Evolutionary conservation across 2,113 vertebrate species (phyloP).

Genomic region (Hydrolagus affinis): DNA sequence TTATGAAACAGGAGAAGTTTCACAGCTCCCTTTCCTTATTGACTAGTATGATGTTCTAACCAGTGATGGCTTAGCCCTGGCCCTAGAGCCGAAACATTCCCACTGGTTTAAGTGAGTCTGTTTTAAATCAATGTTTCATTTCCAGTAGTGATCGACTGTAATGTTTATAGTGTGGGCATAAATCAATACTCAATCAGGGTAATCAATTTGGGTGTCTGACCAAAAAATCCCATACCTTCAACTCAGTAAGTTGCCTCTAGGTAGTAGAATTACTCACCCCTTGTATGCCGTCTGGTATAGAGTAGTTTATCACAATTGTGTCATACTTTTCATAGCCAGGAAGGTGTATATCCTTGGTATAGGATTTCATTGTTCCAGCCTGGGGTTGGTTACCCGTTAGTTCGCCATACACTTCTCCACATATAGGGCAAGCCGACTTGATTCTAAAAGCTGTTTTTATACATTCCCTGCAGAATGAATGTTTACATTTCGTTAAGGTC

Average conservation of each 20-base stretch:
- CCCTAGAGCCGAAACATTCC: too few species aligned
- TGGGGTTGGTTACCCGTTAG: constrained; percentile 54
- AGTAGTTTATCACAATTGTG: constrained; percentile 49
- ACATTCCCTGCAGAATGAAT: constrained; percentile 54
- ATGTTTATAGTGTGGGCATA: too few species aligned
- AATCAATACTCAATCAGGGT: too few species aligned
- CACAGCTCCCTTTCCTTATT: too few species aligned
- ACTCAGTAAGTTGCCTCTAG: background rate
- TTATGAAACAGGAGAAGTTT: too few species aligned
- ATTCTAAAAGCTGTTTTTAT: constrained; percentile 47
- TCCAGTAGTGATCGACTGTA: too few species aligned
- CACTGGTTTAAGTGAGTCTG: too few species aligned
- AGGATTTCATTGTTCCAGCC: constrained; percentile 42
- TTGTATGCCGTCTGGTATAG: constrained; percentile 51
- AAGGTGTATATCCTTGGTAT: background rate
- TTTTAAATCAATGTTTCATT: too few species aligned
- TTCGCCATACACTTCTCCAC: constrained; percentile 50
- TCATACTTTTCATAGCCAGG: constrained; percentile 48
- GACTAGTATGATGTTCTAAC: too few species aligned
- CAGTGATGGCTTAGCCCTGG: too few species aligned
- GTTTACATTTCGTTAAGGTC: constrained; percentile 48
- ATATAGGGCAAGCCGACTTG: constrained; percentile 56
- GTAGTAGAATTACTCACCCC: constrained; percentile 43
- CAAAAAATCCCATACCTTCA: background rate
- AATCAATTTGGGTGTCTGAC: too few species aligned